phyloP scores from a whole-genome alignment of 1,140 invertebrate genomes.

The Nasonia longicornis region DNA sequence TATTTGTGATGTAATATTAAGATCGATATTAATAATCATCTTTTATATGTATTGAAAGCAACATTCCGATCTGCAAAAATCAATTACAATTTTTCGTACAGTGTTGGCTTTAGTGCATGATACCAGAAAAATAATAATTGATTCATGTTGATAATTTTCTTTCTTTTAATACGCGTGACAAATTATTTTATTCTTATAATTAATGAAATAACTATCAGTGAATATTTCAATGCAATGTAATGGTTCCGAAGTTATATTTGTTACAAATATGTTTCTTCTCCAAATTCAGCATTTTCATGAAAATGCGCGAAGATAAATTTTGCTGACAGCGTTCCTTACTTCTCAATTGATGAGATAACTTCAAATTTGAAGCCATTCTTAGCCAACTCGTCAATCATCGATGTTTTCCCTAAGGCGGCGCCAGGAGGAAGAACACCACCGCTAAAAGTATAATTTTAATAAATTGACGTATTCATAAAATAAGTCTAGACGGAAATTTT shows the following conservation, averaged over 20 bases:
- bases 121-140: too few relatives aligned
- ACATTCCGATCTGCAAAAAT: too few relatives aligned
- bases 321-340: slow-evolving; percentile 47
- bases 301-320: not conserved
- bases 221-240: not conserved
- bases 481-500: not conserved
- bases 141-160: too few relatives aligned
- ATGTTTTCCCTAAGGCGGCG: slow-evolving; percentile 74
- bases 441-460: slow-evolving; percentile 56
- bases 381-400: slow-evolving; percentile 72
- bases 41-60: too few relatives aligned
- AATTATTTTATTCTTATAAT: too few relatives aligned
- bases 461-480: not conserved
- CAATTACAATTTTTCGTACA: too few relatives aligned
- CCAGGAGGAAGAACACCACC: slow-evolving; percentile 70
- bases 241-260: not conserved
- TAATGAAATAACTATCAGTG: too few relatives aligned
- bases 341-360: slow-evolving; percentile 63
- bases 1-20: too few relatives aligned
- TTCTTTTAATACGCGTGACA: too few relatives aligned
- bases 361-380: slow-evolving; percentile 75
- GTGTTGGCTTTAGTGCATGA: too few relatives aligned
- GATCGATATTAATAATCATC: too few relatives aligned
- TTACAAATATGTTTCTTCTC: not conserved
- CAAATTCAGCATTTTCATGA: not conserved